phyloP scores from a whole-genome alignment of 2,113 vertebrate genomes.

The Sakesphorus luctuosus region DNA sequence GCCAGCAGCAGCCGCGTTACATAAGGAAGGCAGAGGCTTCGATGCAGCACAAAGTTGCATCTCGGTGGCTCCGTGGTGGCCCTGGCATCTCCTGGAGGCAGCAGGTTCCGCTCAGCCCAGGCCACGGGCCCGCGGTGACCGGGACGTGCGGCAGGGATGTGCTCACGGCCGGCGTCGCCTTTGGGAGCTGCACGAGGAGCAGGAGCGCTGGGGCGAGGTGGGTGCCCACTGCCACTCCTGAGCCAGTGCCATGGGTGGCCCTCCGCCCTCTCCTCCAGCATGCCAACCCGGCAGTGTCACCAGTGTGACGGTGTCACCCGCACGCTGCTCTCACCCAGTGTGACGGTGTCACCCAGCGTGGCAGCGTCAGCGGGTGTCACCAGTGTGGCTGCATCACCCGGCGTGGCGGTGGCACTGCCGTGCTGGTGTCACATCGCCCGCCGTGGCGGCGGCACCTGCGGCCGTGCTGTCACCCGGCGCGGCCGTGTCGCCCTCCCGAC shows the following conservation, averaged over 20 bases:
- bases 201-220: background rate
- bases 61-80: background rate
- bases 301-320: background rate
- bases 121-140: background rate
- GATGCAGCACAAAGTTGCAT: conserved; percentile 56
- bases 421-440: background rate
- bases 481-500: background rate
- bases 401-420: background rate
- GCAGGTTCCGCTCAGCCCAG: background rate
- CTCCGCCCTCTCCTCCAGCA: background rate
- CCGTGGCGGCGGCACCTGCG: background rate
- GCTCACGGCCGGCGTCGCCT: background rate
- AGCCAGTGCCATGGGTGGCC: background rate
- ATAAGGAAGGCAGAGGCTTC: conserved; percentile 40
- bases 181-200: background rate
- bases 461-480: background rate
- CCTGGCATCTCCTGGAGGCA: background rate
- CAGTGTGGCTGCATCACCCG: background rate
- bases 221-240: background rate
- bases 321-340: background rate
- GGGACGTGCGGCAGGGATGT: background rate
- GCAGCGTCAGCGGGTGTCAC: background rate
- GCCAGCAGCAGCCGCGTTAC: conserved; percentile 53
- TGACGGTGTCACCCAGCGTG: background rate
- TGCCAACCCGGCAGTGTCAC: background rate